Evolutionary conservation across 2,797 vertebrate genomes (phyloP), one percentile per base, ranked within the genome.

Genomic region (Pseudochaenichthys georgianus): DNA sequence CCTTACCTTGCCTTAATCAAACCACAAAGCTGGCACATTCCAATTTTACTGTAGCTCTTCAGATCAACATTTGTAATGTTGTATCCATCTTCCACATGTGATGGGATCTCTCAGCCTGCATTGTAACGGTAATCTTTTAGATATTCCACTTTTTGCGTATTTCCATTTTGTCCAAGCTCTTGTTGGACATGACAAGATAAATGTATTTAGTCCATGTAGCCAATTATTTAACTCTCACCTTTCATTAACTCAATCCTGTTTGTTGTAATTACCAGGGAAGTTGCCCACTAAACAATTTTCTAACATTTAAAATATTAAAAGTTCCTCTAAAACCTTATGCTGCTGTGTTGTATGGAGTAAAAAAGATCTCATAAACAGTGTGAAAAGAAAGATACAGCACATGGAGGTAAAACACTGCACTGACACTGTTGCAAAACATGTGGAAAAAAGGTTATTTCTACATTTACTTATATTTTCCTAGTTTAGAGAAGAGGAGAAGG

Each of bases 1-100:
- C 19, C n/a, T n/a, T n/a, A n/a, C n/a, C 19, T 19, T 19, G 19
- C 19, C 19, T 19, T 19, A 19, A 68, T 67, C 23, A 55, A 47
- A 57, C 48, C 16, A 54, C 28, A 66, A 41, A 19, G 45, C 50
- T 54, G 9, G 23, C 13, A 41, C 45, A 55, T 70, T 58, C 61
- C 45, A 34, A 72, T 69, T 69, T 46, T 19, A 11, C 55, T 53
- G 34, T 19, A 65, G 68, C 42, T 31, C 3, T 23, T 45, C 28
- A 63, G 8, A 34, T 52, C 4, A 17, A 65, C 15, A n/a, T 13
- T 8, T 51, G 12, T 4, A 0, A 53, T 73, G 68, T 62, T 9
- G 13, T 45, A n/a, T 31, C 46, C 10, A 9, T 47, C 3, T 59
- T 17, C 50, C n/a, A 34, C 41, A 28, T 51, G 31, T 19, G 21